phyloP scores from a whole-genome alignment of 2,888 invertebrate species.

The Sicus ferrugineus region DNA sequence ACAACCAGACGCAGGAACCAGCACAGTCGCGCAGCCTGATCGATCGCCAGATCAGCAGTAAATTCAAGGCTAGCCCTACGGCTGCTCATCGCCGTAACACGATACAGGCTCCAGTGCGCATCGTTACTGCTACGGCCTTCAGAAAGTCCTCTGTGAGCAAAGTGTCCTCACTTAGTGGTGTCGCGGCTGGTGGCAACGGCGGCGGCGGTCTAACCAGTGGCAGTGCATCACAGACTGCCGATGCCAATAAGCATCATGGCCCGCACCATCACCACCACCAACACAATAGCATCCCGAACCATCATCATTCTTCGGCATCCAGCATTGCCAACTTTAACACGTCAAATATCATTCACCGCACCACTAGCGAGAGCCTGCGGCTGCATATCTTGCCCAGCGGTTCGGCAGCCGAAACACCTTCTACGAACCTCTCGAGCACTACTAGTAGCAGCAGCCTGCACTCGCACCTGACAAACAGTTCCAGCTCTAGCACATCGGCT shows the following conservation, averaged over 20 bases:
- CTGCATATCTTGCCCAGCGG: slow-evolving; percentile 57
- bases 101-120: slow-evolving; percentile 51
- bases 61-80: slow-evolving; percentile 51
- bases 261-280: slow-evolving; percentile 48
- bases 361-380: slow-evolving; percentile 77
- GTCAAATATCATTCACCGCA: slow-evolving; percentile 70
- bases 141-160: slow-evolving; percentile 53
- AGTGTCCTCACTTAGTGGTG: slow-evolving; percentile 50
- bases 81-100: slow-evolving; percentile 53
- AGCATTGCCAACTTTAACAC: slow-evolving; percentile 27
- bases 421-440: slow-evolving; percentile 43
- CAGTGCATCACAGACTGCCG: slow-evolving; percentile 4
- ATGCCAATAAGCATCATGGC: slow-evolving; percentile 45
- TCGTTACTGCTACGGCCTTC: slow-evolving; percentile 50
- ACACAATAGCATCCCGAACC: slow-evolving; percentile 45
- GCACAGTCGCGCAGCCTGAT: slow-evolving; percentile 52
- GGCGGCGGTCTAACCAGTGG: slow-evolving; percentile 10
- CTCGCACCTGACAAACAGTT: slow-evolving; percentile 41
- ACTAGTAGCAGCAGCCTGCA: slow-evolving; percentile 42
- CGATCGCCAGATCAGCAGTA: slow-evolving; percentile 55
- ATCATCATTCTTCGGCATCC: slow-evolving; percentile 42
- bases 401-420: slow-evolving; percentile 36
- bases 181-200: slow-evolving; percentile 25
- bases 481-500: slow-evolving; percentile 45
- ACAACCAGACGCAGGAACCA: slow-evolving; percentile 36